Evolutionary conservation across 2,888 invertebrate species (phyloP), one percentile per base, ranked within the genome.

Genomic region (Byasa hedistus): DNA sequence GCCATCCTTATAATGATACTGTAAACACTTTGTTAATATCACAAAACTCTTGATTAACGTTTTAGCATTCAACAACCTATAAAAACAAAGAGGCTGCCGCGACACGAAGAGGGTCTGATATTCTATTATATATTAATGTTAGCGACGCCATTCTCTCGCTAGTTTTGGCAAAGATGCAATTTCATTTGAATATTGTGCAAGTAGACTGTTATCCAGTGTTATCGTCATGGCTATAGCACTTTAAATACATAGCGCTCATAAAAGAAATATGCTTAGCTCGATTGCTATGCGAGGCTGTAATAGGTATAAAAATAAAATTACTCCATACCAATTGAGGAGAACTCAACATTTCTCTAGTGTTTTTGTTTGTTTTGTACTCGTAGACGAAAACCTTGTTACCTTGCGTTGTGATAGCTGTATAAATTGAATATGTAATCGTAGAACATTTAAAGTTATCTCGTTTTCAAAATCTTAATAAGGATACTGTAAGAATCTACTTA

Each of bases 111-210:
- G 90, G 89, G 89, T 87, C 89, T 85, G 81, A 82, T 83, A 84
- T 81, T 80, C 85, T 85, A 87, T 89, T 89, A 87, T 87, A 85
- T 91, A 91, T 91, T 90, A 90, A 91, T 89, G 90, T 85, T 84
- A 84, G 83, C 84, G 86, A 82, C 84, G 85, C 88, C 80, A 82
- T 90, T 89, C 83, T 78, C 85, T 69, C 84, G 86, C 87, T 89
- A 89, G 90, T 91, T 91, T 91, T 90, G 90, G 91, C 91, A 91
- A 91, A 91, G 91, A 90, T 91, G 90, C 90, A 91, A 91, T 91
- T 89, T 87, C 86, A 91, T 91, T 91, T 91, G 90, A 91, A 91
- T 91, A 90, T 87, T 88, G 88, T 90, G 90, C 90, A 90, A 88
- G 88, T 84, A 75, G 80, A 85, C 84, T 81, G 84, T 86, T 87